Conservation (phyloP, 2,113 vertebrate species). For the Spheniscus mendiculus region DNA sequence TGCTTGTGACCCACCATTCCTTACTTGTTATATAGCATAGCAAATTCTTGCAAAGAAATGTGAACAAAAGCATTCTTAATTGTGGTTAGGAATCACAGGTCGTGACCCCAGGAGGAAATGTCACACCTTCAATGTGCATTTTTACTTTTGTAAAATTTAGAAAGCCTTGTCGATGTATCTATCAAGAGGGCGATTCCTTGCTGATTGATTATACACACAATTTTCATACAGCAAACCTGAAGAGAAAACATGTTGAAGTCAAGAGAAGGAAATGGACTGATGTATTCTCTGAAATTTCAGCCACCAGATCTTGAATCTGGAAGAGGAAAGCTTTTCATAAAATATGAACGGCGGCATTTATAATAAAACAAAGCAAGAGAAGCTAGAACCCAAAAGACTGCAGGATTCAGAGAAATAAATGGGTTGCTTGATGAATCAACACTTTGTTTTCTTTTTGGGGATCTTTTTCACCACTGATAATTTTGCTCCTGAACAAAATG, state of each 20-base stretch:
- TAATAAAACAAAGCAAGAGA: background rate
- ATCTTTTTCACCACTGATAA: background rate
- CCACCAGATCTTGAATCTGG: background rate
- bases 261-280: background rate
- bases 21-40: background rate
- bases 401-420: background rate
- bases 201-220: background rate
- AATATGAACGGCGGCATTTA: background rate
- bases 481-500: background rate
- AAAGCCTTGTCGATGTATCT: background rate
- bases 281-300: background rate
- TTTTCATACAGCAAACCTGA: background rate
- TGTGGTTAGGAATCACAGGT: background rate
- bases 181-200: background rate
- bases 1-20: background rate
- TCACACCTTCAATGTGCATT: background rate
- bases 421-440: background rate
- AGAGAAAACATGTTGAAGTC: background rate
- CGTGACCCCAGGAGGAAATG: background rate
- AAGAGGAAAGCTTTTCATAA: background rate
- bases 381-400: background rate
- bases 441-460: background rate
- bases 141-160: background rate
- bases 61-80: background rate
- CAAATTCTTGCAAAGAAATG: background rate